These are phyloP conservation scores for Falco punctatus DNA, from an alignment of 2,113 vertebrate species.

Conservation along the genomic window DNA sequence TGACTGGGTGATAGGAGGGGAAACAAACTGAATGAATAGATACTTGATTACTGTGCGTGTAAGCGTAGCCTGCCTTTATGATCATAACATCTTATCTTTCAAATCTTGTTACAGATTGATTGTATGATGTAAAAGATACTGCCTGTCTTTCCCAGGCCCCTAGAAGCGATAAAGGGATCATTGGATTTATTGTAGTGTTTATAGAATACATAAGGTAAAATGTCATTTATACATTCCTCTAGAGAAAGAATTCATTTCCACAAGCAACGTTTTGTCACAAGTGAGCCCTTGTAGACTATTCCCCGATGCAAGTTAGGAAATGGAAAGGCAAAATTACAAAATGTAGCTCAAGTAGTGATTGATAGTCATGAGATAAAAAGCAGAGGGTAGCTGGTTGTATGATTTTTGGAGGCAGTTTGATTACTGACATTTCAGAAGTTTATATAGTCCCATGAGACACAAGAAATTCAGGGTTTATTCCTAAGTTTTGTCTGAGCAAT, in stretches of 20 bases:
- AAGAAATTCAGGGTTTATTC: neutral
- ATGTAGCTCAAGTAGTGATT: neutral
- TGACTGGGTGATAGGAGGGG: neutral
- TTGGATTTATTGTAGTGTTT: neutral
- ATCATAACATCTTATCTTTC: neutral
- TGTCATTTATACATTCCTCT: neutral
- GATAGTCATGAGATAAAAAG: neutral
- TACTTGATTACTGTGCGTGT: neutral
- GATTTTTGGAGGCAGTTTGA: neutral
- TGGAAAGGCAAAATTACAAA: neutral
- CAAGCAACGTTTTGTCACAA: neutral
- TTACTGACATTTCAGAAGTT: neutral
- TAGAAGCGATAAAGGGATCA: neutral
- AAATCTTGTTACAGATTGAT: neutral
- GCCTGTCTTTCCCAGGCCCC: neutral
- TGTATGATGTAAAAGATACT: neutral
- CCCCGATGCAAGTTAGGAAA: neutral
- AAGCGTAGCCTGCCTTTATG: neutral
- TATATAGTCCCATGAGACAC: neutral
- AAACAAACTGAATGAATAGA: neutral
- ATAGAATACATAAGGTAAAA: neutral
- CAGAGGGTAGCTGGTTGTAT: neutral
- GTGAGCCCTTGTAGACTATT: neutral
- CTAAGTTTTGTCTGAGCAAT: neutral
- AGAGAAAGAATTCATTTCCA: neutral